Conservation (phyloP, 2,113 vertebrate genomes). For the Gila orcuttii region DNA sequence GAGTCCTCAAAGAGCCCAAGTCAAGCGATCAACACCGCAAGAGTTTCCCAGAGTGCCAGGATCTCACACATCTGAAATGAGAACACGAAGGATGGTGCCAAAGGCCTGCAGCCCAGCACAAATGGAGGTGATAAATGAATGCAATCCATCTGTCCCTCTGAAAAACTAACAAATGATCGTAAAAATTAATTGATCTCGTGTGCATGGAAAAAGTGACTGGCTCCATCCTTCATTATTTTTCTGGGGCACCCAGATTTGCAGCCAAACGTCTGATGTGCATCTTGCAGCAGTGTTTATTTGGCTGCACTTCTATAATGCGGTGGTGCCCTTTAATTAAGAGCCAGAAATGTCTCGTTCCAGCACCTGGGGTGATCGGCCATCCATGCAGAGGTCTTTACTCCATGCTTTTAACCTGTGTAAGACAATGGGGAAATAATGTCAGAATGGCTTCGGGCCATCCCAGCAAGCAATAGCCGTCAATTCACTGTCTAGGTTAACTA, state of each 20-base stretch:
- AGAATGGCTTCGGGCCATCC: too few species aligned
- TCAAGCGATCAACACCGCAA: background rate
- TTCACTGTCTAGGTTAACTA: too few species aligned
- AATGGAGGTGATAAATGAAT: constrained; percentile 63
- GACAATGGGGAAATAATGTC: background rate
- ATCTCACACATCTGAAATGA: constrained; percentile 47
- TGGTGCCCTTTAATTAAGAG: constrained; percentile 31
- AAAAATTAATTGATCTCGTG: constrained; percentile 67
- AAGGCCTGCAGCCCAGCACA: constrained; percentile 39
- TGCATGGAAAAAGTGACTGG: constrained; percentile 67
- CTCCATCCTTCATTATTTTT: constrained; percentile 56
- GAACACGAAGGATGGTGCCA: constrained; percentile 43
- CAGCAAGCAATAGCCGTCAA: too few species aligned
- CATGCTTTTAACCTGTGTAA: background rate
- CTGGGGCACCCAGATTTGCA: constrained; percentile 30
- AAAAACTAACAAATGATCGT: constrained; percentile 58
- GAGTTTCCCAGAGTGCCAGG: constrained; percentile 16
- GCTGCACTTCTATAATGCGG: constrained; percentile 60
- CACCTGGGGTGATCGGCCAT: background rate
- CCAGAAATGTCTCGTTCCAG: background rate
- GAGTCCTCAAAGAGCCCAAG: constrained; percentile 24
- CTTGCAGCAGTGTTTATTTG: constrained; percentile 61
- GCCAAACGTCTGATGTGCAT: constrained; percentile 64
- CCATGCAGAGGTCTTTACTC: too few species aligned
- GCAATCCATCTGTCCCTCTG: constrained; percentile 53